phyloP scores from a whole-genome alignment of 2,113 vertebrate species.

The Oriolus oriolus region DNA sequence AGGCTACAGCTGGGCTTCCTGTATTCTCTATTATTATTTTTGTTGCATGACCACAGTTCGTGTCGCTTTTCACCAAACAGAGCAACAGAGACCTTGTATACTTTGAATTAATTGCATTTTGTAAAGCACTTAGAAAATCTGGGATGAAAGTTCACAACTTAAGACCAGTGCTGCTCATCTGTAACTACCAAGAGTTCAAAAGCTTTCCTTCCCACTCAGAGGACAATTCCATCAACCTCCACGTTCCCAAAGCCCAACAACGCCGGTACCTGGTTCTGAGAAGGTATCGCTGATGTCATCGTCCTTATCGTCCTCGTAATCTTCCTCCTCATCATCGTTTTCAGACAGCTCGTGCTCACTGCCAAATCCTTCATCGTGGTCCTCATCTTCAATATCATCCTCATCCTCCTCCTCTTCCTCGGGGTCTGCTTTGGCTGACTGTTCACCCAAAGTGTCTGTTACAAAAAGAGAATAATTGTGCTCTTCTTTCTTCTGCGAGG shows the following conservation, averaged over 20 bases:
- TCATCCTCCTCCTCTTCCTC: constrained; percentile 84
- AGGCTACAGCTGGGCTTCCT: background rate
- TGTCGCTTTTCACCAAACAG: background rate
- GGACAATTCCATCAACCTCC: background rate
- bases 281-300: constrained; percentile 97
- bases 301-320: constrained; percentile 91
- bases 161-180: background rate
- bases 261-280: constrained; percentile 89
- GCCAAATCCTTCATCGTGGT: constrained; percentile 96
- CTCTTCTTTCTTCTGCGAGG: constrained; percentile 92
- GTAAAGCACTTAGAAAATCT: background rate
- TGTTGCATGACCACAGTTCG: background rate
- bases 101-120: background rate
- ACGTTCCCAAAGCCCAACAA: background rate
- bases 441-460: constrained; percentile 78
- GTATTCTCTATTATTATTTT: background rate
- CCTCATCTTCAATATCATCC: constrained; percentile 89
- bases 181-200: background rate
- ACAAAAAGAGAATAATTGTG: constrained; percentile 98
- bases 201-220: background rate
- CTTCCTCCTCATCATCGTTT: constrained; percentile 89
- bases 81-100: background rate
- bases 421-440: constrained; percentile 76
- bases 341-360: constrained; percentile 96
- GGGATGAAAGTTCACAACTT: background rate